Base-by-base conservation (phyloP, 2,113 vertebrate species). In the Gracilinanus agilis region DNA sequence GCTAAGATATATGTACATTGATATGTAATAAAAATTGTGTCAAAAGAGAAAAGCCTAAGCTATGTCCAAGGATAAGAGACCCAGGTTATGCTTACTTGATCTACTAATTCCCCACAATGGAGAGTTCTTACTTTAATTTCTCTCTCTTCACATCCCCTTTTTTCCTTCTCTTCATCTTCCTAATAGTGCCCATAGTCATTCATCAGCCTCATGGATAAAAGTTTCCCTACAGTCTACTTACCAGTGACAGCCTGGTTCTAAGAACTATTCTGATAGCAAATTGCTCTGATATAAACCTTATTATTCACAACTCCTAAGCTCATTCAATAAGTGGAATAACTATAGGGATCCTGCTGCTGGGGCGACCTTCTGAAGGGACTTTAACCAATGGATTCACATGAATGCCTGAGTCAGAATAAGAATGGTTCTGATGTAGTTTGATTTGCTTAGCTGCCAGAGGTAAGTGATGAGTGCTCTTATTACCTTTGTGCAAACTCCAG, bases 401-500 rank as follows among this genome's bases (percentile, higher is more conserved):
- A 34, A 27, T 0, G 27, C 11, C 9, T 90, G 13, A 1, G 40
- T n/a, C 24, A 54, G 24, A 24, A 34, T 9, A 0, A 25, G 11
- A 4, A 12, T 0, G 34, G 11, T 23, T 3, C 3, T 0, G 21
- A 1, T 0, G 7, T 5, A 0, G 2, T 53, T 56, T 7, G 1
- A 13, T 12, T 19, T 0, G 24, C 16, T 8, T 24, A 75, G 56
- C 13, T 0, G 13, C 53, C 49, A 29, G n/a, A n/a, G 61, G 61
- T 34, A 67, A 67, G 34, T 67, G 29, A 0, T 24, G 0, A 0
- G 5, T 11, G 25, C 58, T 0, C 24, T 8, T 2, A 89, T 9
- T 97, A 99, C 99, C 99, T 99, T 99, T 0, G 99, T 99, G 98
- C 99, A 99, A 95, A 99, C 99, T 0, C 99, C 99, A 0, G 99